Evolutionary conservation across 2,888 invertebrate genomes (phyloP), one percentile per base, ranked within the genome.

Genomic region (Apotomis betuletana): DNA sequence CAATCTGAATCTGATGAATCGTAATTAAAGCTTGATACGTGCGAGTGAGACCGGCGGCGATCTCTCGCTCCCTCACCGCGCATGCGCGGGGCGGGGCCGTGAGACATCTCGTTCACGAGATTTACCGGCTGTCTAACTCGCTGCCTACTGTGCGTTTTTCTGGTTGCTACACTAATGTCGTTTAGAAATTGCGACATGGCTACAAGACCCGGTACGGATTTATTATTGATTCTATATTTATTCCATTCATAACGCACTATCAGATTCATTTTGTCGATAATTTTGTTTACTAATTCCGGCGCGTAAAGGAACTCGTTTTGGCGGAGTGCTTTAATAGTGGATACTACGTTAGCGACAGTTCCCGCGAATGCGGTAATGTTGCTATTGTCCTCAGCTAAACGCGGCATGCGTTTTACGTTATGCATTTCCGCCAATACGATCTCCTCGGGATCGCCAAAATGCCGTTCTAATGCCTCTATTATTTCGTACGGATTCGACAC

Each of bases 201-300:
- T 3, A 55, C 55, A 5, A 55, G 55, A 13, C 13, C 55, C 15
- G 55, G 55, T 8, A 15, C 5, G 5, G 5, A 13, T 6, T 13
- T 15, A 15, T 15, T 13, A n/a, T 5, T 55, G 4, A 13, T 5
- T 55, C 13, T 13, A 55, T 55, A 55, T 9, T 55, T 15, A 4
- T 8, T n/a, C 55, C 55, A 55, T 15, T 15, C 15, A 15, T 55
- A 55, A 3, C 15, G 13, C 13, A 55, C 13, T 6, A 55, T 55
- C 15, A 55, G 5, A 55, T 55, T 55, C n/a, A 55, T 12, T 55
- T 55, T 55, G 15, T 55, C 55, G n/a, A 55, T 15, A 5, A 55
- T 55, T 6, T 55, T 55, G 4, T 8, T 5, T 27, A 27, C 27
- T 15, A 55, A 15, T 13, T 55, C 55, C 15, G 55, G 55, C 2